These are phyloP conservation scores for Euplagia quadripunctaria DNA, from an alignment of 2,888 invertebrate genomes.

Conservation along the genomic window DNA sequence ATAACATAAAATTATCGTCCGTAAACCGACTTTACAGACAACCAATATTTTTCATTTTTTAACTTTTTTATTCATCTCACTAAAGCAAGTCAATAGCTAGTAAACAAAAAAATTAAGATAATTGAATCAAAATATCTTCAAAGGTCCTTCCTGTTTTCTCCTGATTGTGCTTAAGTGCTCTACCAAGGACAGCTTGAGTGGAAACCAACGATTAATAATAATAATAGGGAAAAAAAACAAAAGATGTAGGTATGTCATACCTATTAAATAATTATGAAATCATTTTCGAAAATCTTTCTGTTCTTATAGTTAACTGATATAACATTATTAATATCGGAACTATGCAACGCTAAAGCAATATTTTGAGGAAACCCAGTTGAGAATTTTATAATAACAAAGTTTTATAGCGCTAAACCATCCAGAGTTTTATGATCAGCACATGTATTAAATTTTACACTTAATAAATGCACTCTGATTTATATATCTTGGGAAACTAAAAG, in stretches of 20 bases:
- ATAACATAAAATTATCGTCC: too few relatives aligned
- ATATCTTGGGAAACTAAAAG: constrained; percentile 4
- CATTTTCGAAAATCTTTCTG: not conserved
- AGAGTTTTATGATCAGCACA: not conserved
- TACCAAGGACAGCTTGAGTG: not conserved
- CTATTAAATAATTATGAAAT: not conserved
- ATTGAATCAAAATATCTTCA: too few relatives aligned
- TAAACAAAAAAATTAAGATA: too few relatives aligned
- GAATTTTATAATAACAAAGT: not conserved
- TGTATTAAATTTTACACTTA: not conserved
- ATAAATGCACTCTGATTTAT: constrained; percentile 14
- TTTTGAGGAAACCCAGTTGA: not conserved
- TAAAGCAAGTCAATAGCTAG: too few relatives aligned
- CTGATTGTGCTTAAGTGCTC: not conserved
- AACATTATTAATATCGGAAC: not conserved
- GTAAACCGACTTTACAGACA: too few relatives aligned
- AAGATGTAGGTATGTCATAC: not conserved
- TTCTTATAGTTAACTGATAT: not conserved
- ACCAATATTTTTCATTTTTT: too few relatives aligned
- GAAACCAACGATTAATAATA: not conserved
- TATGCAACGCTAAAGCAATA: not conserved
- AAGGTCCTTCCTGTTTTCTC: too few relatives aligned
- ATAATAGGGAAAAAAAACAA: not conserved
- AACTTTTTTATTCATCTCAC: too few relatives aligned
- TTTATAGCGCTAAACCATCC: not conserved